Evolutionary conservation across 1,140 invertebrate species (phyloP), one percentile per base, ranked within the genome.

Genomic region (Drosophila punjabiensis): DNA sequence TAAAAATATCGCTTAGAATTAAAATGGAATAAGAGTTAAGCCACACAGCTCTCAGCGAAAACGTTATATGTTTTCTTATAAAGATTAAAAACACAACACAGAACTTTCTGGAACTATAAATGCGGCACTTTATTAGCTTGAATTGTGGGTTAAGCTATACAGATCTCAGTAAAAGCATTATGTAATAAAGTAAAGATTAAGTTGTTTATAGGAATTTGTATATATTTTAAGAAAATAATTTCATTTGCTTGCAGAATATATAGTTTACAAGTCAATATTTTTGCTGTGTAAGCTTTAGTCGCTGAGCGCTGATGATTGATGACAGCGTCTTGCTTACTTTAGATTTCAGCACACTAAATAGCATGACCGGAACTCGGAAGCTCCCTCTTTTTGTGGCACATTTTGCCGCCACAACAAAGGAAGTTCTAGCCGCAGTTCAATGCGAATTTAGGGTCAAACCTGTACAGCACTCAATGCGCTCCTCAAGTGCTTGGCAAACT

Each of bases 311-410:
- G 24, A 47, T 76, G 50, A 75, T 63, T 55, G 69, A 62, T 73
- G 70, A 74, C 47, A 73, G 53, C 66, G 52, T 16, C 32, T 70
- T 67, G 75, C 65, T 83, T 83, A 69, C 37, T 62, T 60, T 60
- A 73, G 67, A 61, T 65, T 75, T 83, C 60, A 81, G 53, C 71
- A 81, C 35, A 67, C 61, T 62, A 80, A 77, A 50, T 45, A 80
- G 62, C 84, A 71, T 81, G 78, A 69, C 67, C 67, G 60, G 60
- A 58, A 75, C 66, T 58, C 85, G 85, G 84, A 89, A 88, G 62
- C 69, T 32, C 8, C 14, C 16, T 58, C 65, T 59, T 78, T 78
- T 66, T 69, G 69, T 58, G 45, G 55, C 70, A 53, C 64, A 52
- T 43, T 43, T 20, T 68, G 75, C 59, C 58, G 58, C 70, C 48